Evolutionary conservation across 2,113 vertebrate genomes (phyloP), one percentile per base, ranked within the genome.

Genomic region (Coreoperca whiteheadi): DNA sequence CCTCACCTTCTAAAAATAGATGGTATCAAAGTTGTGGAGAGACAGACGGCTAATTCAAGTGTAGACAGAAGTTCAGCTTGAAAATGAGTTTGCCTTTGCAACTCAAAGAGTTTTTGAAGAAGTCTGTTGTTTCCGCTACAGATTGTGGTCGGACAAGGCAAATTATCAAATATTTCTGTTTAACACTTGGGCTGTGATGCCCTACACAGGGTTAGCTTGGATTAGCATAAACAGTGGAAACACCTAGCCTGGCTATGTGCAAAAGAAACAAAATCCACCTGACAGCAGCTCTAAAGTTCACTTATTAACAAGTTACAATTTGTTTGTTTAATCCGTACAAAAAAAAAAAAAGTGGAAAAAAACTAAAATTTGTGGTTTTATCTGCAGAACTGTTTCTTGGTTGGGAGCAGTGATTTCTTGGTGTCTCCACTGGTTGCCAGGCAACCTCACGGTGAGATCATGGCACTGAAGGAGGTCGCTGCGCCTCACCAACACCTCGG

Each of bases 1-100:
- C 86, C 88, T 94, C 86, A 93, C 92, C 93, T 89, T 88, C 79
- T 86, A 56, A 87, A 86, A 88, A 88, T 70, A 83, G 82, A 87
- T 2, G 0, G 28, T 20, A 74, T 81, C 34, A 59, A 87, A 91
- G 87, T 75, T 51, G 50, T 11, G 34, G 39, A 65, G 86, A 74
- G 81, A 78, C 73, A 73, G 78, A 80, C n/a, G 65, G 56, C 50
- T 61, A 12, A 72, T 75, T 74, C 43, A 41, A 60, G 68, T 34
- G 43, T 2, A 61, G 82, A 76, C 8, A 4, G 64, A 87, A 91
- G 88, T 87, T 87, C 20, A 30, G 79, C 54, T 84, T 28, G 46
- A 70, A 8, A 23, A 74, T n/a, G 46, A 78, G 74, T 83, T 77
- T 68, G 72, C 82, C 34, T 88, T 79, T 71, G 48, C 10, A 51